Percentiles rank a stretch among this genome's conserved stretches.
Evolutionary conservation across 2,888 invertebrate species (phyloP).

Genomic region (Drosophila recens): DNA sequence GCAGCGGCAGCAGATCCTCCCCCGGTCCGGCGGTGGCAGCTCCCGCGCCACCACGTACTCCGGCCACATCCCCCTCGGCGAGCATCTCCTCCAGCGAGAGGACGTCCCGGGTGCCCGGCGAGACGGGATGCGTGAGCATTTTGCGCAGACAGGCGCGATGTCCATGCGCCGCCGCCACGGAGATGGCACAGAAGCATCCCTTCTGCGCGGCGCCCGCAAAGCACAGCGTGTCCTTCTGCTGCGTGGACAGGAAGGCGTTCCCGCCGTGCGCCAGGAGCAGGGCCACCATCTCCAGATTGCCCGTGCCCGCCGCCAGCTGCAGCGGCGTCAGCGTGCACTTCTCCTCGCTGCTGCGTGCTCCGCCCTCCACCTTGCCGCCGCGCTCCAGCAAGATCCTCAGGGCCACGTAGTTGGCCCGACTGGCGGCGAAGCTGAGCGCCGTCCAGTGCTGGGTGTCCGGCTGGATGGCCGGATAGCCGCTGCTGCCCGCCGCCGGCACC

Average conservation of each 20-base stretch:
- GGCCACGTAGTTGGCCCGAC: constrained; percentile 87
- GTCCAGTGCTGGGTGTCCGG: constrained; percentile 94
- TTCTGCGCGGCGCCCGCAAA: constrained; percentile 94
- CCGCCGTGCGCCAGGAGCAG: constrained; percentile 93
- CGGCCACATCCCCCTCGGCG: constrained; percentile 90
- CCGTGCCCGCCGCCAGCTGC: constrained; percentile 94
- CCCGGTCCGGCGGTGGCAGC: constrained; percentile 70
- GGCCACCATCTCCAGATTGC: constrained; percentile 92
- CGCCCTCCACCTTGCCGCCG: constrained; percentile 94
- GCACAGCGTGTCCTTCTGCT: constrained; percentile 92
- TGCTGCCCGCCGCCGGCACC: constrained; percentile 87
- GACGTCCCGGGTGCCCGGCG: constrained; percentile 90
- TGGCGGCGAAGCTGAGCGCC: constrained; percentile 92
- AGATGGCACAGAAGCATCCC: constrained; percentile 95
- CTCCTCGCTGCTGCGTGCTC: constrained; percentile 92
- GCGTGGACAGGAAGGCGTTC: constrained; percentile 94
- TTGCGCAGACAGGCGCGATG: constrained; percentile 92
- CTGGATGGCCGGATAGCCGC: constrained; percentile 87
- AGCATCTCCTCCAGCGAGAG: constrained; percentile 95
- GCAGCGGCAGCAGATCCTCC: constrained; percentile 84
- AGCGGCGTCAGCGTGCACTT: constrained; percentile 94
- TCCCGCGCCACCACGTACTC: constrained; percentile 59
- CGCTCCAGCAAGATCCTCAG: constrained; percentile 90
- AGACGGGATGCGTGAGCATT: constrained; percentile 90
- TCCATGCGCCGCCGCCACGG: constrained; percentile 95